Evolutionary conservation across 2,888 invertebrate species (phyloP).

Genomic region (Drosophila histrio): DNA sequence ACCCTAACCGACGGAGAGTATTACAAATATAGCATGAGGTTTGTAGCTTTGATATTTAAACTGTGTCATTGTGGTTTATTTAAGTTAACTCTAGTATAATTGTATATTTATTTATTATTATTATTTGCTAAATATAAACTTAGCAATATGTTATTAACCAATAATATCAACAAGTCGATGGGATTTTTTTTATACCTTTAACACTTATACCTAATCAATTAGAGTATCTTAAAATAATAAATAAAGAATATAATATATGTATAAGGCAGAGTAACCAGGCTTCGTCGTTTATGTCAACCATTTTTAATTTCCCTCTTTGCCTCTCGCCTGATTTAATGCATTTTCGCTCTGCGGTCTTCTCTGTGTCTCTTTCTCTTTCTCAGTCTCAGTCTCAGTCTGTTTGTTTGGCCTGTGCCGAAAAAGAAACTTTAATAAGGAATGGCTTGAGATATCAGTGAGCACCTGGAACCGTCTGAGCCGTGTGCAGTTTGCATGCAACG

Average conservation of each 20-base stretch:
- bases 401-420: slow-evolving; percentile 40
- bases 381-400: slow-evolving; percentile 1
- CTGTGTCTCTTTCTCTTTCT: background rate
- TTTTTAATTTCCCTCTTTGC: background rate
- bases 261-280: background rate
- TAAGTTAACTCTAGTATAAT: too few species aligned
- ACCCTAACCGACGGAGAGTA: background rate
- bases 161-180: too few species aligned
- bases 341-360: slow-evolving; percentile 38
- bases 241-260: background rate
- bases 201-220: too few species aligned
- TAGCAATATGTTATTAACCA: too few species aligned
- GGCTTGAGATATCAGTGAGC: slow-evolving; percentile 33
- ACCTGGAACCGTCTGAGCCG: slow-evolving; percentile 38
- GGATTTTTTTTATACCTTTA: too few species aligned
- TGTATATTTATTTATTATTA: too few species aligned
- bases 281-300: background rate
- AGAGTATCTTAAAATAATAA: background rate
- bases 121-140: too few species aligned
- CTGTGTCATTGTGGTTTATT: too few species aligned
- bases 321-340: slow-evolving; percentile 48
- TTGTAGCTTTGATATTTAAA: background rate
- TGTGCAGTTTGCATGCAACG: slow-evolving; percentile 57
- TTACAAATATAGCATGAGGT: background rate
- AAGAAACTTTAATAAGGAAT: slow-evolving; percentile 69